Evolutionary conservation across 92 coral and sea anemone genomes (phyloP).

Genomic region (Metridium senile): DNA sequence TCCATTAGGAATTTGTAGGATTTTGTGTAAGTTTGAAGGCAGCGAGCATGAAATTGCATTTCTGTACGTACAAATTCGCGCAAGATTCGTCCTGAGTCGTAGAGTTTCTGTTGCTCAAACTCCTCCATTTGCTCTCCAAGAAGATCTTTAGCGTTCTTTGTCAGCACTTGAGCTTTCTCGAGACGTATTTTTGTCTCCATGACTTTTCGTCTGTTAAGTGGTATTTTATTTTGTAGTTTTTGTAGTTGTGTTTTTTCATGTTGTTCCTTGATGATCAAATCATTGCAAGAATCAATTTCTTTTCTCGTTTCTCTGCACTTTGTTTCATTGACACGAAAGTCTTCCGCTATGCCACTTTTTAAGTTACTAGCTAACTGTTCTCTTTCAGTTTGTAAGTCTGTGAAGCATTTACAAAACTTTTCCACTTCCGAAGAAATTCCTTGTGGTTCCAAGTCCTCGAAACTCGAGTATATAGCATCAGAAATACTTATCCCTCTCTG

Average conservation of each 20-base stretch:
- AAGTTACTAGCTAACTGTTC: slow-evolving; percentile 35
- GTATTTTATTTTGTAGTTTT: slow-evolving; percentile 52
- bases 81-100: slow-evolving; percentile 54
- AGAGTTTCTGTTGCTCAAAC: slow-evolving; percentile 59
- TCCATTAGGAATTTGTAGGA: slow-evolving; percentile 48
- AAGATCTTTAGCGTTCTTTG: slow-evolving; percentile 39
- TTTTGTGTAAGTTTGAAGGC: slow-evolving; percentile 75
- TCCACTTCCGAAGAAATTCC: slow-evolving; percentile 8
- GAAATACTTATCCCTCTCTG: slow-evolving; percentile 60
- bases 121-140: slow-evolving; percentile 57
- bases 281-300: slow-evolving; percentile 50
- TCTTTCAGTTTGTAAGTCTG: slow-evolving; percentile 37
- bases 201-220: slow-evolving; percentile 61
- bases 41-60: slow-evolving; percentile 83
- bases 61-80: slow-evolving; percentile 63
- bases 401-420: slow-evolving; percentile 46
- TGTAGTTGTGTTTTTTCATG: slow-evolving; percentile 31
- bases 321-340: slow-evolving; percentile 55
- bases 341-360: slow-evolving; percentile 36
- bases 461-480: slow-evolving; percentile 41
- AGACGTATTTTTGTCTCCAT: slow-evolving; percentile 62
- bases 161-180: slow-evolving; percentile 53
- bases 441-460: slow-evolving; percentile 43
- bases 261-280: slow-evolving; percentile 54
- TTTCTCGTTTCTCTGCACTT: slow-evolving; percentile 68